Evolutionary conservation across 1,140 invertebrate species (phyloP).

Genomic region (Pantala flavescens): DNA sequence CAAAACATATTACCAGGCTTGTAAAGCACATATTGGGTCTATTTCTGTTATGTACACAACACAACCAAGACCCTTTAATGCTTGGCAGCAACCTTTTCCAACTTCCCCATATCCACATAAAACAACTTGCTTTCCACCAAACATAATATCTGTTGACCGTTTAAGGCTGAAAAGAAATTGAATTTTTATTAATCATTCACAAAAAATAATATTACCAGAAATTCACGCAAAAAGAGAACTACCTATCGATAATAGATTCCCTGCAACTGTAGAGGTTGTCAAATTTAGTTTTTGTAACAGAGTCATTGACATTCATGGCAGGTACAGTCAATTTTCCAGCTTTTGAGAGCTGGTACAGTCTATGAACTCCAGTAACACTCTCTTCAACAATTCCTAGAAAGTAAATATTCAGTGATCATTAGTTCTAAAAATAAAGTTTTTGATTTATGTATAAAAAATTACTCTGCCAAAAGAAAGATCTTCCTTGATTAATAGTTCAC

Average conservation of each 20-base stretch:
- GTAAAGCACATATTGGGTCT: constrained; percentile 94
- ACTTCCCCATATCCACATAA: constrained; percentile 97
- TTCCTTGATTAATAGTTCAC: no score
- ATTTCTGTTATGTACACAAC: constrained; percentile 95
- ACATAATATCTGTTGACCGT: constrained; percentile 94
- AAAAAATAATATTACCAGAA: neutral
- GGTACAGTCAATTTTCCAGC: constrained; percentile 90
- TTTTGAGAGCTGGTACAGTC: constrained; percentile 92
- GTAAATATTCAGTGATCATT: constrained; percentile 21
- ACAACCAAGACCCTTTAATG: constrained; percentile 87
- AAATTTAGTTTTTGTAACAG: constrained; percentile 98
- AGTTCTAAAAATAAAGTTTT: no score
- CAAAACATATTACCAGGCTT: constrained; percentile 62
- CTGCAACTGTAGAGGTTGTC: constrained; percentile 91
- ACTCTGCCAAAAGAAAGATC: no score
- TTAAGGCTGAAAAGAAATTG: constrained; percentile 63
- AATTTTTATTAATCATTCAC: constrained; percentile 17
- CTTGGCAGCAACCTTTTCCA: constrained; percentile 93
- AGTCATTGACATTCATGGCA: constrained; percentile 98
- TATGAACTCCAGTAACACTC: constrained; percentile 93
- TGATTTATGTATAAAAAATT: no score
- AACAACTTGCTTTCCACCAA: constrained; percentile 93
- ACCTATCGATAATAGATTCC: constrained; percentile 83
- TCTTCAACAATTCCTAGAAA: constrained; percentile 88
- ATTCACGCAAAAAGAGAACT: constrained; percentile 25